Evolutionary conservation across 2,113 vertebrate species (phyloP).

Genomic region (Tympanuchus pallidicinctus): DNA sequence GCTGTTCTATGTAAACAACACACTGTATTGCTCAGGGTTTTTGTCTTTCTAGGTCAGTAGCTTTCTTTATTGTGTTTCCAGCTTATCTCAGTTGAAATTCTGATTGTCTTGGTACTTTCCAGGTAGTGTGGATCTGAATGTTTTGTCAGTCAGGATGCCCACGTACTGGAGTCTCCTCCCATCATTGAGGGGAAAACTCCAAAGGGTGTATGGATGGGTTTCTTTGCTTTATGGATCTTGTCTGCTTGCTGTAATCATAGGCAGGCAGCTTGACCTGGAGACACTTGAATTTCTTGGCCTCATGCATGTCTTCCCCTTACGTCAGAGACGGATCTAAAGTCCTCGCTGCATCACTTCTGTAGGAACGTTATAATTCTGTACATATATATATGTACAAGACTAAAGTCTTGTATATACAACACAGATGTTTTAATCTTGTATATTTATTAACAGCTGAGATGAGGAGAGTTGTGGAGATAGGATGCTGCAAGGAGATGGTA

Average conservation of each 20-base stretch:
- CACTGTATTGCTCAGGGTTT: not conserved
- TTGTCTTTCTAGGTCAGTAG: not conserved
- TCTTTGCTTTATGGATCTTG: not conserved
- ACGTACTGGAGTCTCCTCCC: not conserved
- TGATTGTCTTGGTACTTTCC: not conserved
- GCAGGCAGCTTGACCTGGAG: not conserved
- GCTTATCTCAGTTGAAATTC: not conserved
- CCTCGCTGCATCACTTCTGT: constrained; percentile 31
- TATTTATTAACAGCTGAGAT: not conserved
- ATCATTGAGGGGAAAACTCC: not conserved
- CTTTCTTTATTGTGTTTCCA: not conserved
- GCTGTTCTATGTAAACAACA: not conserved
- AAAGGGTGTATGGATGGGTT: accelerated
- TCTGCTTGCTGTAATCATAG: not conserved
- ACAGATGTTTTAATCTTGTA: constrained; percentile 28
- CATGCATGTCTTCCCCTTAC: not conserved
- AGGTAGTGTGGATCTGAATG: not conserved
- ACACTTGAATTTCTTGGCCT: constrained; percentile 8
- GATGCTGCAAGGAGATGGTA: not conserved
- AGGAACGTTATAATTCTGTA: constrained; percentile 13
- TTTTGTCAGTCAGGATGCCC: not conserved
- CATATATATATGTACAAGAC: not conserved
- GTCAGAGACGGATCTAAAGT: constrained; percentile 25
- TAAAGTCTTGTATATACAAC: not conserved
- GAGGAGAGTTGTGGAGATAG: not conserved